Evolutionary conservation across 2,797 vertebrate species (phyloP).

Genomic region (Brachyrhaphis roseni): DNA sequence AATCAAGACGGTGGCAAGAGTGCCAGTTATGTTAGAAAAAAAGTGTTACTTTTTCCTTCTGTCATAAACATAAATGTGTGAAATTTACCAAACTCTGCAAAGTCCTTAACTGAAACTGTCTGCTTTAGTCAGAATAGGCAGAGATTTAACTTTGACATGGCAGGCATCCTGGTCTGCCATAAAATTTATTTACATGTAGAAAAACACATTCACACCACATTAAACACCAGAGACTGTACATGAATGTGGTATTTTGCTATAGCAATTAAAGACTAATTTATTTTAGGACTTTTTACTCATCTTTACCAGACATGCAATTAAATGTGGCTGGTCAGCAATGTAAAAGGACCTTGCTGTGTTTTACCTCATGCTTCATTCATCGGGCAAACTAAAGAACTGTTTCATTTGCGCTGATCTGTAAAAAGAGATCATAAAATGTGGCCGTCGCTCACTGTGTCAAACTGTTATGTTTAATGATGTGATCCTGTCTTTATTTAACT

Average conservation of each 20-base stretch:
- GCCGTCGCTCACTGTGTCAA: conserved; percentile 19
- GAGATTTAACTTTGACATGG: neutral
- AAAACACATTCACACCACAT: neutral
- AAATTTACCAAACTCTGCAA: neutral
- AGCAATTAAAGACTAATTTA: neutral
- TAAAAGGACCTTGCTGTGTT: conserved; percentile 26
- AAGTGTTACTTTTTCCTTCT: neutral
- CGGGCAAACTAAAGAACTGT: neutral
- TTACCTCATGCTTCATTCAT: conserved; percentile 2
- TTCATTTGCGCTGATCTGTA: conserved; percentile 27
- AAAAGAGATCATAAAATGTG: conserved; percentile 29
- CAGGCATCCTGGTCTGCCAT: neutral
- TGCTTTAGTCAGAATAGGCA: neutral
- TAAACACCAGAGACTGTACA: neutral
- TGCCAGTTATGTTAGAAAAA: neutral
- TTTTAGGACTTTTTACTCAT: neutral
- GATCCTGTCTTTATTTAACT: conserved; percentile 32
- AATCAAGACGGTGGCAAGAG: neutral
- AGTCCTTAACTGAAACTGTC: neutral
- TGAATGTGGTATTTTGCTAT: neutral
- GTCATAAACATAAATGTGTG: neutral
- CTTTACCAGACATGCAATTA: conserved; percentile 47
- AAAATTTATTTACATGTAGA: neutral
- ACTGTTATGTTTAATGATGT: conserved; percentile 31
- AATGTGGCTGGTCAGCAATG: conserved; percentile 4